Evolutionary conservation across 2,888 invertebrate genomes (phyloP).

Genomic region (Galeruca laticollis): DNA sequence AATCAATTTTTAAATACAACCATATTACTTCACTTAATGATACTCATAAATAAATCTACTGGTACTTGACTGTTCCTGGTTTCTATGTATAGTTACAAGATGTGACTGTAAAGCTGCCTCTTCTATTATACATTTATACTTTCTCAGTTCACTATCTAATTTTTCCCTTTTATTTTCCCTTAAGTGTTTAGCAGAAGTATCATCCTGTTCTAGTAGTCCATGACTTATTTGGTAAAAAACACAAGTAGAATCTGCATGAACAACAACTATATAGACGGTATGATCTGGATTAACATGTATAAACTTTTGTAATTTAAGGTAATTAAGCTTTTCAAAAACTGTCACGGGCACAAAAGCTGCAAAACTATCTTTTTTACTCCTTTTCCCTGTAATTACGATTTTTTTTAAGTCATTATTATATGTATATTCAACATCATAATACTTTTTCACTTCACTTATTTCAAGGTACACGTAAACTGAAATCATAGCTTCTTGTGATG

Average conservation of each 20-base stretch:
- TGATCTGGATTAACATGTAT: constrained; percentile 24
- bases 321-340: constrained; percentile 61
- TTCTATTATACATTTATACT: constrained; percentile 54
- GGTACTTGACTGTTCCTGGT: neutral
- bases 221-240: constrained; percentile 67
- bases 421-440: constrained; percentile 67
- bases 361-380: constrained; percentile 56
- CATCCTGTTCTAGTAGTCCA: constrained; percentile 57
- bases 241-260: constrained; percentile 66
- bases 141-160: constrained; percentile 57
- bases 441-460: constrained; percentile 68
- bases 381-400: constrained; percentile 66
- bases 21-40: too few relatives aligned
- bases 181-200: constrained; percentile 52
- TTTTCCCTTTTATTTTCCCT: constrained; percentile 52
- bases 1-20: too few relatives aligned
- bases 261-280: constrained; percentile 62
- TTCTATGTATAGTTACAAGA: constrained; percentile 12
- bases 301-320: constrained; percentile 61
- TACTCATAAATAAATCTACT: too few relatives aligned
- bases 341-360: constrained; percentile 67
- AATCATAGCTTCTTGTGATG: constrained; percentile 61
- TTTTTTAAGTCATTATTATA: constrained; percentile 63
- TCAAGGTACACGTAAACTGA: constrained; percentile 70
- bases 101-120: constrained; percentile 57